A percentile compares a stretch with the other conserved stretches of the same genome.
These are phyloP conservation scores for Cryptoblepharus egeriae DNA, from an alignment of 2,797 vertebrate genomes.

Conservation along the genomic window DNA sequence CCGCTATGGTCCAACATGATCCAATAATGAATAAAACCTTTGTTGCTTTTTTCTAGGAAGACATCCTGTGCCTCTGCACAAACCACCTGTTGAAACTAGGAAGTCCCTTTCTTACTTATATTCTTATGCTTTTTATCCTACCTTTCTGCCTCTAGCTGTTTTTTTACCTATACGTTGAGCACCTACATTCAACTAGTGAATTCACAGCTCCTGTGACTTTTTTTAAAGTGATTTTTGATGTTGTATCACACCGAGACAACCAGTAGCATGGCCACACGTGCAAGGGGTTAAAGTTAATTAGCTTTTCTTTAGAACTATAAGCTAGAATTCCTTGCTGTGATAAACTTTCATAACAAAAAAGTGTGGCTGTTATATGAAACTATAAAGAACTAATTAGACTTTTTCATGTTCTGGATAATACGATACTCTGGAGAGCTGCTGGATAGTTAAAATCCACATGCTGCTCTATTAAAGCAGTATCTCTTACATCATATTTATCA, in stretches of 20 bases:
- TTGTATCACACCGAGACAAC: not conserved
- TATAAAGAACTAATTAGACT: conserved; percentile 27
- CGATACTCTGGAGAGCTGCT: not conserved
- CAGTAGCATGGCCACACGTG: not conserved
- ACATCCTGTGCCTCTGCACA: not conserved
- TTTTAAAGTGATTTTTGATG: conserved; percentile 2
- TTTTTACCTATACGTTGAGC: not conserved
- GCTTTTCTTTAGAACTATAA: conserved; percentile 20
- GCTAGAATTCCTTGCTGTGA: conserved; percentile 5
- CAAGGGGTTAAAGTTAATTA: conserved; percentile 6
- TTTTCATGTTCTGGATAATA: conserved; percentile 26
- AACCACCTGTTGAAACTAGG: not conserved
- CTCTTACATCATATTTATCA: not conserved
- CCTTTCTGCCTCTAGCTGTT: not conserved
- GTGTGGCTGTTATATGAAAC: conserved; percentile 6
- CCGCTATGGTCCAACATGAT: too few species aligned
- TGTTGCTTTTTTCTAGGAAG: not conserved
- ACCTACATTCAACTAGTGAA: not conserved
- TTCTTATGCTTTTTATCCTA: not conserved
- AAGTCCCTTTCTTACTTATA: not conserved
- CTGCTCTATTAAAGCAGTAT: not conserved
- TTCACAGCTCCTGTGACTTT: conserved; percentile 3
- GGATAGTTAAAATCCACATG: conserved; percentile 4
- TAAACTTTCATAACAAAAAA: conserved; percentile 19
- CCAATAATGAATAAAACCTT: not conserved